Conservation (phyloP, 2,797 vertebrate genomes). For the Harpagifer antarcticus region DNA sequence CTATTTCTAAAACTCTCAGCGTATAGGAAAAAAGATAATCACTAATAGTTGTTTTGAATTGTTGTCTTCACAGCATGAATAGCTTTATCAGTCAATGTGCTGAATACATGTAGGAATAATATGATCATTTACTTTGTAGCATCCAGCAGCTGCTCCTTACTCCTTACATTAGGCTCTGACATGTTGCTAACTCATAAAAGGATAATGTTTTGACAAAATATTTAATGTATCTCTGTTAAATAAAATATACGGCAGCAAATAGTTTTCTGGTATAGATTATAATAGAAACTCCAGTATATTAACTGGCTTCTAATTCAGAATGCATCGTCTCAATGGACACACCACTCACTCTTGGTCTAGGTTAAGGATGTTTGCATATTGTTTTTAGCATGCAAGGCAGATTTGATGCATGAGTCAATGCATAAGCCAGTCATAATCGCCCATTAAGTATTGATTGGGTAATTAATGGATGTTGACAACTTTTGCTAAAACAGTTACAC, state of each 20-base stretch:
- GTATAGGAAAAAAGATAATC: no score
- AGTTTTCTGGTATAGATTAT: not conserved
- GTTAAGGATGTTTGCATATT: not conserved
- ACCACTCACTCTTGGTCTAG: not conserved
- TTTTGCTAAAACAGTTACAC: not conserved
- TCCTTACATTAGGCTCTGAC: not conserved
- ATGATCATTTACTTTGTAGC: not conserved
- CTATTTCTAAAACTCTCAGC: not conserved
- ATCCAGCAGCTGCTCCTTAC: not conserved
- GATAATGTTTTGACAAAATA: not conserved
- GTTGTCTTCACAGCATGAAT: not conserved
- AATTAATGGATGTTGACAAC: not conserved
- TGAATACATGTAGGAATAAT: not conserved
- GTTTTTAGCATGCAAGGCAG: slow-evolving; percentile 2
- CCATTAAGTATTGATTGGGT: not conserved
- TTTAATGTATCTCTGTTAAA: no score
- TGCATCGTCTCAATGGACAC: not conserved
- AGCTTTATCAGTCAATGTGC: not conserved
- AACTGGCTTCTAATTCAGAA: not conserved
- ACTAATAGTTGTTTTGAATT: not conserved
- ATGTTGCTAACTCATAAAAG: not conserved
- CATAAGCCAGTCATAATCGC: not conserved
- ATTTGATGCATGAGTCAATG: not conserved
- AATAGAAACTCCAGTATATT: not conserved
- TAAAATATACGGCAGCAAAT: no score